Conservation (phyloP, 2,797 vertebrate species). For the Urosaurus nigricauda region DNA sequence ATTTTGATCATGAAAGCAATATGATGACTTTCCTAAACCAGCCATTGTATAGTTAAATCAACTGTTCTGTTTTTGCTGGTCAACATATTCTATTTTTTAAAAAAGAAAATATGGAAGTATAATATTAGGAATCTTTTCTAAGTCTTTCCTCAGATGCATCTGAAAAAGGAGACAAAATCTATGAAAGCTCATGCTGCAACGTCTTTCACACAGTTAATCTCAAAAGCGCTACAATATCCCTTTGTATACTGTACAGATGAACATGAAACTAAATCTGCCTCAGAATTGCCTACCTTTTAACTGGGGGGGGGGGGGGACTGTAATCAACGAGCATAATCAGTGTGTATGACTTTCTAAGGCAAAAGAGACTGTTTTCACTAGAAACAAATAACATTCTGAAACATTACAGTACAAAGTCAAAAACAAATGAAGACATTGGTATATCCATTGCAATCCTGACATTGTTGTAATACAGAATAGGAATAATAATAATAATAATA, state of each 20-base stretch:
- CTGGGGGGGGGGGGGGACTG: no score
- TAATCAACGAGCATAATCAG: background rate
- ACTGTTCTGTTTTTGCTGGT: slow-evolving; percentile 17
- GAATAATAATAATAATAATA: no score
- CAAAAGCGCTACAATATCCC: no score
- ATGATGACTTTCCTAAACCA: slow-evolving; percentile 20
- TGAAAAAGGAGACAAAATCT: slow-evolving; percentile 6
- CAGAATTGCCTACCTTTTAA: no score
- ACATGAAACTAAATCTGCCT: slow-evolving; percentile 16
- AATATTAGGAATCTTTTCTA: slow-evolving; percentile 16
- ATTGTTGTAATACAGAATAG: background rate
- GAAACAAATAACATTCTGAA: background rate
- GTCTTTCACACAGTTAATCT: no score
- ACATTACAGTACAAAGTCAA: background rate
- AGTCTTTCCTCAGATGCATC: slow-evolving; percentile 11
- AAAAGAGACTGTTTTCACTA: slow-evolving; percentile 2
- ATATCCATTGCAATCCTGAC: background rate
- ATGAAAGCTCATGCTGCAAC: no score
- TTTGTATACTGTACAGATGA: slow-evolving; percentile 18
- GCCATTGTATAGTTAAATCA: slow-evolving; percentile 32
- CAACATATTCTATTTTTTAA: background rate
- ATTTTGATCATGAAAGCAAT: background rate
- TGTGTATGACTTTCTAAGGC: background rate
- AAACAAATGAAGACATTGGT: background rate
- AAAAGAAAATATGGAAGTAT: slow-evolving; percentile 17